Base-by-base conservation (phyloP, 2,888 invertebrate genomes). In the Lycocerus yunnanus region DNA sequence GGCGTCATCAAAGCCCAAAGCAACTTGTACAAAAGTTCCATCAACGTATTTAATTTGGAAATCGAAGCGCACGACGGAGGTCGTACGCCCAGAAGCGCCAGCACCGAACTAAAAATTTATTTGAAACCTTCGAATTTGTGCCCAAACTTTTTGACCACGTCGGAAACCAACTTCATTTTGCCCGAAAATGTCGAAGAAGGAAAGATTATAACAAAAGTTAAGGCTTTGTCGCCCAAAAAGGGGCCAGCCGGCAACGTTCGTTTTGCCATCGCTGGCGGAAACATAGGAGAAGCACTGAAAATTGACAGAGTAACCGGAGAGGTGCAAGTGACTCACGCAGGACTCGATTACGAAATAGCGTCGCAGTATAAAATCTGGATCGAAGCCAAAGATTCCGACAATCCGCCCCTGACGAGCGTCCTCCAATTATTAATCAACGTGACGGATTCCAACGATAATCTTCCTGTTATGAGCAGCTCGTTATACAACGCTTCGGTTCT, bases 261-360 rank as follows among this genome's bases (percentile, higher is more conserved):
- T 75, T 98, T 94, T 84, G 92, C 93, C 21, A 94, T 98, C 77
- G 97, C 96, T 10, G 98, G 97, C n/a, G 98, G 98, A 4, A 98
- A 97, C 85, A 91, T 95, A 3, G 96, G 95, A 0, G 94, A 95
- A 82, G 94, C 96, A n/a, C 89, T 97, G 60, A 90, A 91, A 83
- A 93, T 97, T 76, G 95, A 97, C 85, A 87, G 91, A 21, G 91
- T 91, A 71, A 93, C 92, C 27, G 97, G 97, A 0, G 94, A 95
- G 86, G 91, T 97, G 13, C 90, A 93, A 72, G 92, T 97, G 2
- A 93, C 94, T 0, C 91, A 91, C 15, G 92, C 91, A 82, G 95
- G 96, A 0, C 88, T 97, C 69, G 97, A 97, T 87, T 96, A 93
- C 84, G 97, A 97, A 88, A 91, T 93, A 0, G 91, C 94, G 77